Percentiles rank a stretch among this genome's conserved stretches.
Conservation (phyloP, 2,888 invertebrate genomes). For the Cosmia trapezina region DNA sequence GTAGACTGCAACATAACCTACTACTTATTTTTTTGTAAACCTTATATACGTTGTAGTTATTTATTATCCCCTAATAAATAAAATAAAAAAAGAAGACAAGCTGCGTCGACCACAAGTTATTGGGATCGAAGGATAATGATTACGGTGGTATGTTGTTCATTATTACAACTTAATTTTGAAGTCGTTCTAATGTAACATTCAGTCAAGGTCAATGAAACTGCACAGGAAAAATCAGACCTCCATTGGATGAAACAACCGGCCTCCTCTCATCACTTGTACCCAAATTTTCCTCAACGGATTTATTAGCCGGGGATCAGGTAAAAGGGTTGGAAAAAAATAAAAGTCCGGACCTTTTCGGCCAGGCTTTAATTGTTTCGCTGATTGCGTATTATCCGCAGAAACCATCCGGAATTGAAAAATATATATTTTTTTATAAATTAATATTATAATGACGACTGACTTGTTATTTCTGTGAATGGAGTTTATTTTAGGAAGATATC, state of each 20-base stretch:
- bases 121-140: neutral
- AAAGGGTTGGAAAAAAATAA: slow-evolving; percentile 70
- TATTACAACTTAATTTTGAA: no score
- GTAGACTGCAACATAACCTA: no score
- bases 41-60: no score
- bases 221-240: neutral
- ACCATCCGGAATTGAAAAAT: slow-evolving; percentile 63
- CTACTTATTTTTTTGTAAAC: no score
- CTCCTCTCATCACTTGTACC: slow-evolving; percentile 45
- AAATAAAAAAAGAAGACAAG: no score
- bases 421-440: slow-evolving; percentile 50
- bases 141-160: no score
- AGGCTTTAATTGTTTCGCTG: slow-evolving; percentile 76
- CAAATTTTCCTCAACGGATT: slow-evolving; percentile 65
- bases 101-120: no score
- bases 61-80: no score
- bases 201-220: neutral
- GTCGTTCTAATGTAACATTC: no score
- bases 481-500: neutral
- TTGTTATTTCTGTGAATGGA: slow-evolving; percentile 26
- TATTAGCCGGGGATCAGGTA: slow-evolving; percentile 73
- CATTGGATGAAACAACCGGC: neutral
- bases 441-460: slow-evolving; percentile 36
- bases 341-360: slow-evolving; percentile 68
- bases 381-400: slow-evolving; percentile 74